Evolutionary conservation across 2,888 invertebrate genomes (phyloP), one percentile per base, ranked within the genome.

Genomic region (Cheilosia soror): DNA sequence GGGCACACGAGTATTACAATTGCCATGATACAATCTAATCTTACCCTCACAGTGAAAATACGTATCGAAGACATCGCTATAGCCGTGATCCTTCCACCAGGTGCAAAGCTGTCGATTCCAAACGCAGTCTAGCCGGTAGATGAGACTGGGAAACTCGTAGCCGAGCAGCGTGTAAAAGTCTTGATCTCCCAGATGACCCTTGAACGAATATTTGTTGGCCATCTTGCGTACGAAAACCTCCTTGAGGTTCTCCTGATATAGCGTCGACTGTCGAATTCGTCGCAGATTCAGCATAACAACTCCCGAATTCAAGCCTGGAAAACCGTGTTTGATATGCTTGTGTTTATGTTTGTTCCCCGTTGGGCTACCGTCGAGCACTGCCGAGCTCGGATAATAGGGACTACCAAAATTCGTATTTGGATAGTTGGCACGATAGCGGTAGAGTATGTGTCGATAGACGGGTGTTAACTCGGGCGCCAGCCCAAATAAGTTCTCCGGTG

Each of bases 51-150:
- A 97, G 65, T 93, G 93, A 87, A 95, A 95, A 92, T 96, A 97
- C 84, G 94, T 92, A 87, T 95, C 94, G 90, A 96, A 97, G 47
- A 96, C 94, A 88, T 95, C 94, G 40, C 93, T 93, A 88, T 96
- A 96, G 0, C 96, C 96, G 88, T 96, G 95, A 87, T 95, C 94
- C 88, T 94, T 93, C 96, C 96, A 97, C 96, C 96, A 97, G 0
- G 94, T 94, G 90, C 97, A 97, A 75, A 97, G 91, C 90, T 97
- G 97, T 63, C 96, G 93, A 91, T 97, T 97, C 95, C 96, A 97
- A 4, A 94, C 94, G 90, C 97, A 97, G 80, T 96, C 95, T 53
- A 97, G 91, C 13, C 94, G 94, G 90, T 95, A 94, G 89, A 97
- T 95, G 57, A 96, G 91, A 86, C 95, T 93, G 6, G 95, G 95